Conservation (phyloP, 2,888 invertebrate species). For the Helleia helle region DNA sequence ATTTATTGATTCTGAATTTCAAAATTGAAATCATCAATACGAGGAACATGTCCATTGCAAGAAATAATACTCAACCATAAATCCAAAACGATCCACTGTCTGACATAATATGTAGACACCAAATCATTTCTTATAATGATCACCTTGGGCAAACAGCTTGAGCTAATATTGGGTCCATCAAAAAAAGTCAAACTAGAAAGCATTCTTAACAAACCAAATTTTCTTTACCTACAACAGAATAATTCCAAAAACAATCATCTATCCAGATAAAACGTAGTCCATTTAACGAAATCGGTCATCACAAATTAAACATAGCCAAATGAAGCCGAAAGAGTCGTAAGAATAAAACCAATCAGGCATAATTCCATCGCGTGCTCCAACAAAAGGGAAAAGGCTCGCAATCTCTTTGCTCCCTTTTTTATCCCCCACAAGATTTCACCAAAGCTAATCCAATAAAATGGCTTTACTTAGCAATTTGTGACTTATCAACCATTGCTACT, state of each 20-base stretch:
- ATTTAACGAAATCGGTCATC: slow-evolving; percentile 13
- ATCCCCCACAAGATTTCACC: slow-evolving; percentile 20
- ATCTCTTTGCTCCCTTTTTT: slow-evolving; percentile 25
- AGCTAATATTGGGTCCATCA: too few relatives aligned
- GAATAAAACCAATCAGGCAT: slow-evolving; percentile 29
- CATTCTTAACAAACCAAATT: too few relatives aligned
- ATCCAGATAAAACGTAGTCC: slow-evolving; percentile 4
- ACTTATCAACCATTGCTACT: slow-evolving; percentile 16
- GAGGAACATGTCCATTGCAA: too few relatives aligned
- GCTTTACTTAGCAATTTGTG: slow-evolving; percentile 19
- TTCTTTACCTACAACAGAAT: too few relatives aligned
- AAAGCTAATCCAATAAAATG: slow-evolving; percentile 22
- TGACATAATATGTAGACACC: too few relatives aligned
- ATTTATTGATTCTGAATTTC: too few relatives aligned
- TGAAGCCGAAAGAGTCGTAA: slow-evolving; percentile 21
- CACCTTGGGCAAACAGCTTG: too few relatives aligned
- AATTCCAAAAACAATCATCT: neutral
- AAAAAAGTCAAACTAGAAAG: too few relatives aligned
- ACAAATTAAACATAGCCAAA: slow-evolving; percentile 21
- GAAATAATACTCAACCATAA: too few relatives aligned
- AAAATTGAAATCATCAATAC: too few relatives aligned
- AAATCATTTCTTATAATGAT: too few relatives aligned
- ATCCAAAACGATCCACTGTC: too few relatives aligned
- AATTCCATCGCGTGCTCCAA: slow-evolving; percentile 24
- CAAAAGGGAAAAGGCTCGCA: slow-evolving; percentile 24